Evolutionary conservation across 2,797 vertebrate species (phyloP), one percentile per base, ranked within the genome.

Genomic region (Sebastes umbrosus): DNA sequence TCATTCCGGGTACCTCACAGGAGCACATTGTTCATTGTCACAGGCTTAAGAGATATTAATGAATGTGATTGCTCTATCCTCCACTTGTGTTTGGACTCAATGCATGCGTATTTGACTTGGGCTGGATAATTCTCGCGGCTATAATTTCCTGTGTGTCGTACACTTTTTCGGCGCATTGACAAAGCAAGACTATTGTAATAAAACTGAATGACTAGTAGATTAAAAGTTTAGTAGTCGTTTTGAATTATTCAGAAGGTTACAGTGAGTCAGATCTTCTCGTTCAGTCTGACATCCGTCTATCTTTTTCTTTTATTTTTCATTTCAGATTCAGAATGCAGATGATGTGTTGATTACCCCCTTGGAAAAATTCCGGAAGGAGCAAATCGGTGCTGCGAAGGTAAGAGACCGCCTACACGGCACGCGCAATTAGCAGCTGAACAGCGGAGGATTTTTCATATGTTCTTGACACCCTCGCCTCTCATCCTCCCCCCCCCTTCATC

Each of bases 311-410:
- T 43, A 2, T 78, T 73, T 81, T 85, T 68, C 43, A 50, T 89
- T 93, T 62, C 95, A 99, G 98, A 99, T 99, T 89, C 98, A 99
- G 93, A 99, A 99, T 67, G 98, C 98, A 63, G 98, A 99, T 75
- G 98, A 99, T 84, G 98, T 99, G 87, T 93, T 99, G 95, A 99
- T 99, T 94, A 97, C 97, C 10, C 98, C 98, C 0, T 94, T 99
- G 95, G 98, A 99, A 94, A 99, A 97, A 87, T 99, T 99, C 92
- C 96, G 98, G 13, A 99, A 99, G 94, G 98, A 99, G 84, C 98
- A 99, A 94, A 99, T 99, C 11, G 98, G 97, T 14, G 98, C 97
- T 16, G 98, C 98, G 29, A 99, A 99, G 96, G 98, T 99, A 97
- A 97, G 97, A 90, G 75, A 88, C 81, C 79, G 59, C 87, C 84